A percentile compares a stretch with the other conserved stretches of the same genome.
Conservation (phyloP, 1,140 invertebrate species). For the Sycophaga agraensis region DNA sequence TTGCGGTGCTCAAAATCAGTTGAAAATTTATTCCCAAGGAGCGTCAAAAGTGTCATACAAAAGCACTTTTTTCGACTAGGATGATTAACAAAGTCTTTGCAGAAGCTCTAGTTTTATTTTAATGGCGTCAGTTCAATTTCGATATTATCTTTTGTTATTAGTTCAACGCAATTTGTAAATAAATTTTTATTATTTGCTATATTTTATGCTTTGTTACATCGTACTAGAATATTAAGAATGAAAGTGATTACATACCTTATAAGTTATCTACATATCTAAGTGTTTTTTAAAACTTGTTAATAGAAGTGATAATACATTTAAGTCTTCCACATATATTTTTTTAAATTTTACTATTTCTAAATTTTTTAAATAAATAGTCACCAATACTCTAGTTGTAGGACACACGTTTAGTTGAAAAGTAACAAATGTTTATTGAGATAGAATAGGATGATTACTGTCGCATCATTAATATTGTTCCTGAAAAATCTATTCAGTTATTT, state of each 20-base stretch:
- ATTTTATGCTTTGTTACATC: conserved; percentile 27
- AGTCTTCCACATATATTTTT: neutral
- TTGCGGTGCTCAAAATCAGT: conserved; percentile 10
- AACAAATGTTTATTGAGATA: too few relatives aligned
- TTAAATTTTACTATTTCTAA: neutral
- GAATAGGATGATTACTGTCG: too few relatives aligned
- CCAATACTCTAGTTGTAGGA: too few relatives aligned
- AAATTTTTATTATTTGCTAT: conserved; percentile 29
- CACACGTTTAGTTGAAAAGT: too few relatives aligned
- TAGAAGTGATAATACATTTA: conserved; percentile 31
- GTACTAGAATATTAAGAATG: conserved; percentile 13
- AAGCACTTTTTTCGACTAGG: conserved; percentile 11
- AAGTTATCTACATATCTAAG: conserved; percentile 14
- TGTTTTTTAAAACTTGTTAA: conserved; percentile 22
- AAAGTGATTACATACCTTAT: conserved; percentile 25
- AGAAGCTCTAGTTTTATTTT: conserved; percentile 11
- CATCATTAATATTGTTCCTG: too few relatives aligned
- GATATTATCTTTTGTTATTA: conserved; percentile 25
- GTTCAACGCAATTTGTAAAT: conserved; percentile 24
- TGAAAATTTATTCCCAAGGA: conserved; percentile 3
- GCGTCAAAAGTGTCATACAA: neutral
- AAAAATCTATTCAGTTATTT: too few relatives aligned
- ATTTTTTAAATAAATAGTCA: too few relatives aligned
- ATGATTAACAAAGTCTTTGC: conserved; percentile 4
- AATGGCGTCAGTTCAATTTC: conserved; percentile 24